Conservation (phyloP, 2,113 vertebrate species). For the Ibidorhyncha struthersii region DNA sequence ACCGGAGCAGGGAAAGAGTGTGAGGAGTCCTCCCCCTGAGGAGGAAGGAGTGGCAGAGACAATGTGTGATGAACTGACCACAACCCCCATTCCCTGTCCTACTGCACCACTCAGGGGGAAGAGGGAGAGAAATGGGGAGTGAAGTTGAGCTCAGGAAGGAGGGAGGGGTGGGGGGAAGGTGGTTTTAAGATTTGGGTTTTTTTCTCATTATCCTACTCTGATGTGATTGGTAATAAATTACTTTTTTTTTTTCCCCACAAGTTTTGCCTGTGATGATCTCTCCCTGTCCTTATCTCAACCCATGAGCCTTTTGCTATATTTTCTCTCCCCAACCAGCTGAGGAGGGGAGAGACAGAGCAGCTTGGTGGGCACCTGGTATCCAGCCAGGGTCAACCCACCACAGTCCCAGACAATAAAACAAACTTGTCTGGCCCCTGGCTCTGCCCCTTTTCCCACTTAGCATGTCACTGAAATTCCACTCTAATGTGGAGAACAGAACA, state of each 20-base stretch:
- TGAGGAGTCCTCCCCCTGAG: not conserved
- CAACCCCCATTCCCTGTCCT: not conserved
- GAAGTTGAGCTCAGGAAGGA: not conserved
- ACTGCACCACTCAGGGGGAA: not conserved
- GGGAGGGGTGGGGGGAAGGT: not conserved
- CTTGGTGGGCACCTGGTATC: not conserved
- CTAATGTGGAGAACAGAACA: not conserved
- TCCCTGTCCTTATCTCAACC: not conserved
- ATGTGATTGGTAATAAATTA: not conserved
- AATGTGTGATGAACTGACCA: not conserved
- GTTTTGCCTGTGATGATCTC: not conserved
- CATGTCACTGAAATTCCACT: rapidly evolving
- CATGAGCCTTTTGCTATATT: not conserved
- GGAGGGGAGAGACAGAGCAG: not conserved
- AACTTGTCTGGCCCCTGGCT: not conserved
- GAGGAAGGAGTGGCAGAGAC: not conserved
- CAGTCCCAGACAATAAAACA: not conserved
- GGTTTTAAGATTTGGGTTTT: not conserved
- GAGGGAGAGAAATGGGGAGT: not conserved
- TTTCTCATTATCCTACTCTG: not conserved
- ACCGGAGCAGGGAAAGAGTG: not conserved
- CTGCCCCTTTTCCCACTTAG: not conserved
- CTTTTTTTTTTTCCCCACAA: too few relatives aligned
- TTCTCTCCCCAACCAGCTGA: not conserved
- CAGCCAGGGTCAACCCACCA: not conserved